phyloP scores from a whole-genome alignment of 2,113 vertebrate genomes.

The Tympanuchus pallidicinctus region DNA sequence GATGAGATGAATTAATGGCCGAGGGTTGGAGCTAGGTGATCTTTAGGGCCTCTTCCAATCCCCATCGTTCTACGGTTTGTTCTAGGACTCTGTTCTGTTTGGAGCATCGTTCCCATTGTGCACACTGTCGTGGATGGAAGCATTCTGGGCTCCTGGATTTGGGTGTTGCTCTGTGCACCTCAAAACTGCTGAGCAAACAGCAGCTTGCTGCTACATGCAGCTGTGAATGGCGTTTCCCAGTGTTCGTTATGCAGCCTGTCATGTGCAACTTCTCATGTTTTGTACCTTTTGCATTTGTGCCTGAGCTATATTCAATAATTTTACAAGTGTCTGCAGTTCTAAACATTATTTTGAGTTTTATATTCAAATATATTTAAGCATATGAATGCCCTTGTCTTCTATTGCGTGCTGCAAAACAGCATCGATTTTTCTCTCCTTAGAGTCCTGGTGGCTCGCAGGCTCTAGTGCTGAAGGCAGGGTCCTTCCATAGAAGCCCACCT shows the following conservation, averaged over 20 bases:
- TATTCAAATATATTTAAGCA: not conserved
- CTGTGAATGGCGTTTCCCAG: not conserved
- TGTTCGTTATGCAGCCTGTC: not conserved
- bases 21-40: not conserved
- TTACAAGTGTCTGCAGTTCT: not conserved
- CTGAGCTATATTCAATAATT: not conserved
- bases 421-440: not conserved
- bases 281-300: not conserved
- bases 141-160: not conserved
- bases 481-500: not conserved
- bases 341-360: not conserved
- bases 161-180: not conserved
- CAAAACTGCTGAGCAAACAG: not conserved
- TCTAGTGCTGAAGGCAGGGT: not conserved
- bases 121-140: not conserved
- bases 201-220: not conserved
- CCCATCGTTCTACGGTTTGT: not conserved
- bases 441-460: fast-evolving
- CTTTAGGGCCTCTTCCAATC: not conserved
- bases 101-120: constrained; percentile 5
- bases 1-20: not conserved
- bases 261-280: fast-evolving
- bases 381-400: not conserved
- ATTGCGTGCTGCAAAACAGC: not conserved
- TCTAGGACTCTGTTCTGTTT: not conserved